phyloP scores from a whole-genome alignment of 1,140 invertebrate genomes.

The Lordiphosa stackelbergi region DNA sequence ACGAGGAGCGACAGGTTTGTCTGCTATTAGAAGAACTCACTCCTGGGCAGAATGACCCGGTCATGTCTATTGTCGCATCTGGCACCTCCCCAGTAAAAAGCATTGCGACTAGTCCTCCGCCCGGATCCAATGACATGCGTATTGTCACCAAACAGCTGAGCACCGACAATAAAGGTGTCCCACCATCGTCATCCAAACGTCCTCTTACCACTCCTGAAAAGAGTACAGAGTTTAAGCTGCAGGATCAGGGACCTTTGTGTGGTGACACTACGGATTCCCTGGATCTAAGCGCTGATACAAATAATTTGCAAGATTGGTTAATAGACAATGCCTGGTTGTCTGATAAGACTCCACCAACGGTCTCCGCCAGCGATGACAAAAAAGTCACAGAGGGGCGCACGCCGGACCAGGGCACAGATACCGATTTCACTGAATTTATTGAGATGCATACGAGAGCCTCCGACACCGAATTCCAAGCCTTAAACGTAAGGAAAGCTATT shows the following conservation, averaged over 20 bases:
- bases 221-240: neutral
- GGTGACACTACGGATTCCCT: neutral
- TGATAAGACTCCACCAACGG: neutral
- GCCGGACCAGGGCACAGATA: too few relatives aligned
- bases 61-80: neutral
- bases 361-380: neutral
- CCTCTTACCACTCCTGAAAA: neutral
- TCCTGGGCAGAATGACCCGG: too few relatives aligned
- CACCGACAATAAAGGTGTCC: neutral
- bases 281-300: neutral
- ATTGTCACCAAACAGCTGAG: slow-evolving; percentile 1
- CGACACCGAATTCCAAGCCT: neutral
- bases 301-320: neutral
- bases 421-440: neutral
- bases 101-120: too few relatives aligned
- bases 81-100: neutral
- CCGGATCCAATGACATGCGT: neutral
- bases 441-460: neutral
- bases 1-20: slow-evolving; percentile 9
- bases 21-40: slow-evolving; percentile 8
- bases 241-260: neutral
- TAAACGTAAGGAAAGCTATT: neutral
- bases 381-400: neutral
- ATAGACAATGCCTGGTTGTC: slow-evolving; percentile 6
- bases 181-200: neutral